These are phyloP conservation scores for Taphrorychus bicolor DNA, from an alignment of 2,888 invertebrate species.

Conservation along the genomic window DNA sequence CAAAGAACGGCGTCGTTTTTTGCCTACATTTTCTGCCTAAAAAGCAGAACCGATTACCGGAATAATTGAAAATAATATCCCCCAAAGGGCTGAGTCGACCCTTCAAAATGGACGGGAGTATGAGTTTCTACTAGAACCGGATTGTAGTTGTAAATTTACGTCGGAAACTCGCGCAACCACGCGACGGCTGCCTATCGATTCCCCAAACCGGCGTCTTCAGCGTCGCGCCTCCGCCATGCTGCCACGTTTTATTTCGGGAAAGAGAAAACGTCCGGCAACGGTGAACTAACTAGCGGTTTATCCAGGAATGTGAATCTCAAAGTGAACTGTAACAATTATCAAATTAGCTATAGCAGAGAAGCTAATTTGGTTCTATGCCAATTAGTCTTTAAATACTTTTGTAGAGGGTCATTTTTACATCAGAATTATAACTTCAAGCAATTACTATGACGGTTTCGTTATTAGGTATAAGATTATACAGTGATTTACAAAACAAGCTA, in stretches of 20 bases:
- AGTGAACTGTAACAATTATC: no score
- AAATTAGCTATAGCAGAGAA: no score
- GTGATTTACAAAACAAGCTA: no score
- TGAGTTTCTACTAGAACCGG: constrained; percentile 31
- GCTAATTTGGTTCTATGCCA: no score
- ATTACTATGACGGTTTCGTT: no score
- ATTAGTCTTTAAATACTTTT: no score
- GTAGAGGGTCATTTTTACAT: no score
- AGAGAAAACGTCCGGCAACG: not conserved
- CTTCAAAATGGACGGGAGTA: constrained; percentile 31
- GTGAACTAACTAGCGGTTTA: no score
- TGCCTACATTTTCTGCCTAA: not conserved
- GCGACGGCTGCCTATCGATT: constrained; percentile 34
- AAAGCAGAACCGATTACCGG: not conserved
- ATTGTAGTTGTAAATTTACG: constrained; percentile 35
- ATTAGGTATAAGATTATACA: no score
- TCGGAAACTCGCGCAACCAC: constrained; percentile 32
- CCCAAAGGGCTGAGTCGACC: constrained; percentile 4
- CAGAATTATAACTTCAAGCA: no score
- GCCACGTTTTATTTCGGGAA: constrained; percentile 12
- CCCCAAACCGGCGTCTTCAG: constrained; percentile 30
- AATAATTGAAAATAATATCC: constrained; percentile 1
- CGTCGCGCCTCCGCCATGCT: constrained; percentile 28
- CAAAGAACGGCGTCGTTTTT: not conserved
- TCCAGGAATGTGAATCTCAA: no score